phyloP scores from a whole-genome alignment of 1,140 invertebrate genomes.

The Philotrypesis tridentata region DNA sequence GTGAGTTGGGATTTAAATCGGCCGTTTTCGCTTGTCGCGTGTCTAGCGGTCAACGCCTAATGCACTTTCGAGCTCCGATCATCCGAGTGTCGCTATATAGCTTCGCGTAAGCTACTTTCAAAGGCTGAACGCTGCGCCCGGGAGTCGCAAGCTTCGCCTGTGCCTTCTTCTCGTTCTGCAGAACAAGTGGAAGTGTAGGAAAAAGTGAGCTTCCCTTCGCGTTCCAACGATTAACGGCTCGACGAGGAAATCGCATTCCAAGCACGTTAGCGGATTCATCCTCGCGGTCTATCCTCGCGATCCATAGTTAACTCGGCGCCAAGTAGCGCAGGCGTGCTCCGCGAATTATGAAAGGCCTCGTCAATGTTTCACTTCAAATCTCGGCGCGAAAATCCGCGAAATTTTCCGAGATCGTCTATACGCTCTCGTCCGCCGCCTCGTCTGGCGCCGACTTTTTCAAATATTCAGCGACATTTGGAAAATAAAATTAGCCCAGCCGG shows the following conservation, averaged over 20 bases:
- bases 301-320: neutral
- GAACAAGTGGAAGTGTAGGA: too few species aligned
- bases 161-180: too few species aligned
- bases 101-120: neutral
- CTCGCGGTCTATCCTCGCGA: neutral
- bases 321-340: neutral
- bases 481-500: slow-evolving; percentile 6
- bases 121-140: neutral
- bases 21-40: neutral
- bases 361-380: neutral
- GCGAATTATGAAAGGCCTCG: neutral
- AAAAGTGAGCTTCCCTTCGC: too few species aligned
- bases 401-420: too few species aligned
- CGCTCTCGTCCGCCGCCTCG: too few species aligned
- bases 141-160: neutral
- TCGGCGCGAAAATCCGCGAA: neutral
- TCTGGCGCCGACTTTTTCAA: slow-evolving; percentile 14
- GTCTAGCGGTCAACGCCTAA: neutral
- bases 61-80: neutral
- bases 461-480: slow-evolving; percentile 11
- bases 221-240: too few species aligned
- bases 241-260: neutral
- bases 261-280: neutral
- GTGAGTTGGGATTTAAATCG: slow-evolving; percentile 75
- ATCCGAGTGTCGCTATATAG: neutral